A percentile compares a stretch with the other conserved stretches of the same genome.
Conservation (phyloP, 2,797 vertebrate genomes). For the Xenops minutus region DNA sequence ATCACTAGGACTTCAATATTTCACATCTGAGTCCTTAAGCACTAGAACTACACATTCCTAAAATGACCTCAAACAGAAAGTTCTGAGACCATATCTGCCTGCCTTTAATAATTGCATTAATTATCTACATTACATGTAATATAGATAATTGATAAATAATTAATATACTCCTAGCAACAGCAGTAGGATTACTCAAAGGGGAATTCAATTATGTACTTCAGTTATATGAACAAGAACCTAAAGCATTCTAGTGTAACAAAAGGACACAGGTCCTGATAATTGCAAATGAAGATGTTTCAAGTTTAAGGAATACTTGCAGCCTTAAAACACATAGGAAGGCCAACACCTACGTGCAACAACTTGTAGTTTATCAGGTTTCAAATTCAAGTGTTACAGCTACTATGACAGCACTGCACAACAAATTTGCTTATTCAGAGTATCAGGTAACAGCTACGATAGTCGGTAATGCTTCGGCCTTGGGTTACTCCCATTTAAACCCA, state of each 20-base stretch:
- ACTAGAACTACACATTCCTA: neutral
- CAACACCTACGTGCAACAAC: neutral
- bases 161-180: neutral
- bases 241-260: neutral
- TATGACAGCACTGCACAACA: neutral
- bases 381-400: neutral
- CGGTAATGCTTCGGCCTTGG: neutral
- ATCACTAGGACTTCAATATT: neutral
- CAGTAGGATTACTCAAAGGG: neutral
- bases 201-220: neutral
- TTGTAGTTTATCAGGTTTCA: neutral
- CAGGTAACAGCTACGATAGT: neutral
- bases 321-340: neutral
- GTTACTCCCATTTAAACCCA: neutral
- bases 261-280: neutral
- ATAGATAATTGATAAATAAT: neutral
- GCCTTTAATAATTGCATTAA: neutral
- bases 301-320: neutral
- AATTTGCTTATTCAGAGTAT: slow-evolving; percentile 47
- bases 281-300: neutral
- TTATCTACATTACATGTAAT: neutral
- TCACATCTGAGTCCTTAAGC: neutral
- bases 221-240: neutral
- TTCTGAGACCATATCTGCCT: neutral
- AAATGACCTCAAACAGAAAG: neutral